Evolutionary conservation across 2,888 invertebrate genomes (phyloP).

Genomic region (Harmothoe impar): DNA sequence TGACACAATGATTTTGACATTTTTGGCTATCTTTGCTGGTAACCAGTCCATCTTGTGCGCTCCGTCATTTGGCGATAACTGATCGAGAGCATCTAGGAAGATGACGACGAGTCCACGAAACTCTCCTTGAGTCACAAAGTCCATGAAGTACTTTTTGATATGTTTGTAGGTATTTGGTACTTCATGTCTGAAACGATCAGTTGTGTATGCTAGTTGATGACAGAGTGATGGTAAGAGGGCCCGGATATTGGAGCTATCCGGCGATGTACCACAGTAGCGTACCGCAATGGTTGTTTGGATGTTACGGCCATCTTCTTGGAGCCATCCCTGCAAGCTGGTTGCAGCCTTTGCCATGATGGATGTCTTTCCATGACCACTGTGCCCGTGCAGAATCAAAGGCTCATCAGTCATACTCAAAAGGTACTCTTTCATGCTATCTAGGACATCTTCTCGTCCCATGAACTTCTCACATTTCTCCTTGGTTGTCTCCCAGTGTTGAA

Average conservation of each 20-base stretch:
- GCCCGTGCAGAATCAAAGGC: conserved; percentile 76
- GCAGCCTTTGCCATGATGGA: conserved; percentile 68
- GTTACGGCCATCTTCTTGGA: conserved; percentile 46
- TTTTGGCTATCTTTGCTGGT: conserved; percentile 66
- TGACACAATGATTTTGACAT: conserved; percentile 69
- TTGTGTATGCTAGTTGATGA: conserved; percentile 68
- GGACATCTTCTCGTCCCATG: conserved; percentile 73
- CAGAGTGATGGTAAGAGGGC: conserved; percentile 65
- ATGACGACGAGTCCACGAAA: conserved; percentile 68
- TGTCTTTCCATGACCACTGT: conserved; percentile 74
- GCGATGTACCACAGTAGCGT: conserved; percentile 67
- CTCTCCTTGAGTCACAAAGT: conserved; percentile 67
- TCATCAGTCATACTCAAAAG: conserved; percentile 70
- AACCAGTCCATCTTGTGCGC: conserved; percentile 68
- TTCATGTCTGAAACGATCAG: conserved; percentile 63
- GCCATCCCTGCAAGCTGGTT: conserved; percentile 49
- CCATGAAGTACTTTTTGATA: conserved; percentile 66
- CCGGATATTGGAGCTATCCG: conserved; percentile 63
- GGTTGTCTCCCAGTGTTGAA: conserved; percentile 74
- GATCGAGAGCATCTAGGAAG: conserved; percentile 68
- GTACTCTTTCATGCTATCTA: conserved; percentile 71
- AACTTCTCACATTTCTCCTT: conserved; percentile 71
- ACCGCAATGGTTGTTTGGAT: conserved; percentile 47
- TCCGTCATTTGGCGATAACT: conserved; percentile 65
- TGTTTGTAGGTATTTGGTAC: conserved; percentile 66